Conservation (phyloP, 2,888 invertebrate genomes). For the Microctonus aethiopoides region DNA sequence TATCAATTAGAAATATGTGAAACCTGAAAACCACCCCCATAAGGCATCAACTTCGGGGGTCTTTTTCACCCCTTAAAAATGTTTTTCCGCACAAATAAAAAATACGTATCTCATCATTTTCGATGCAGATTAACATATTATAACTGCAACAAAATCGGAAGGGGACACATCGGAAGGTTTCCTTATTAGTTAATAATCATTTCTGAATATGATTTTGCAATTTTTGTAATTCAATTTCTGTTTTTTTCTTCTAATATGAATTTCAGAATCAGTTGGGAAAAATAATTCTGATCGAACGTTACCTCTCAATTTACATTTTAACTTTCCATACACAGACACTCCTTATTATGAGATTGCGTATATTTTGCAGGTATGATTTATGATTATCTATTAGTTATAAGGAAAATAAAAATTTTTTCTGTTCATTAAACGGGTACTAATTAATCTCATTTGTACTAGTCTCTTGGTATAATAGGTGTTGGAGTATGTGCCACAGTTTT, state of each 20-base stretch:
- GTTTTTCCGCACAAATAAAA: no score
- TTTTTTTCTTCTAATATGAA: background rate
- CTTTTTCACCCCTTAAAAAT: no score
- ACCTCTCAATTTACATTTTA: constrained; percentile 47
- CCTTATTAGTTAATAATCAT: no score
- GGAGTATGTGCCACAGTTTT: constrained; percentile 33
- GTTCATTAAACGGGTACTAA: no score
- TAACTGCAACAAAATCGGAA: no score
- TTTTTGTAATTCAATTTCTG: background rate
- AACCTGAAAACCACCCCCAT: no score
- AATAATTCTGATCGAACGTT: constrained; percentile 46
- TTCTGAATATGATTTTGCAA: no score
- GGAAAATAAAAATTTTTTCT: background rate
- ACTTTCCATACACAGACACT: constrained; percentile 39
- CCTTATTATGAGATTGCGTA: constrained; percentile 48
- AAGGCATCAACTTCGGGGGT: no score
- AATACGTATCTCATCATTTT: no score
- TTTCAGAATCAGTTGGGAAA: constrained; percentile 40
- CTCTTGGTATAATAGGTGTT: constrained; percentile 25
- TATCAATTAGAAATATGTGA: no score
- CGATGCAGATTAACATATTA: no score
- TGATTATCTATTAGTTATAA: background rate
- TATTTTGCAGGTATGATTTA: constrained; percentile 37
- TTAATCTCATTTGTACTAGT: constrained; percentile 12
- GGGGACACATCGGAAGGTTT: no score